Conservation (phyloP, 2,888 invertebrate genomes). For the Electrophaes corylata region DNA sequence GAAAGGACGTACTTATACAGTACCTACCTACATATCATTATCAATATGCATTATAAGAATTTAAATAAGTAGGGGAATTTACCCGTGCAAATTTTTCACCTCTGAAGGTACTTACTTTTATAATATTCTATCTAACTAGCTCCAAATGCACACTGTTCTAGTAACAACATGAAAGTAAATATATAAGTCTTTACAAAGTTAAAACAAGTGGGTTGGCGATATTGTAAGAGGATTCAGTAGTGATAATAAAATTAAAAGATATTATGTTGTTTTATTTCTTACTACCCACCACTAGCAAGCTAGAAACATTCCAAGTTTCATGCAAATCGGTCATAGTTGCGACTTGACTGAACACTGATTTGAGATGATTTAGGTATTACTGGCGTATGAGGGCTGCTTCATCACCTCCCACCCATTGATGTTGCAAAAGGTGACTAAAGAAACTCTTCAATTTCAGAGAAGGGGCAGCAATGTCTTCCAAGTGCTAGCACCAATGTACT, state of each 20-base stretch:
- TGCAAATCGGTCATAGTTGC: too few species aligned
- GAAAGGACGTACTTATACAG: too few species aligned
- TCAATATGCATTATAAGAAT: not conserved
- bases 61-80: not conserved
- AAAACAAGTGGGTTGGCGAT: not conserved
- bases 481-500: too few species aligned
- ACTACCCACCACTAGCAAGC: not conserved
- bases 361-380: too few species aligned
- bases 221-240: not conserved
- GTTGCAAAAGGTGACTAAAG: too few species aligned
- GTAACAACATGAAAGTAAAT: not conserved
- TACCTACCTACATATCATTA: not conserved
- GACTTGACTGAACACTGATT: too few species aligned
- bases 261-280: not conserved
- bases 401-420: too few species aligned
- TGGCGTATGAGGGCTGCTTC: too few species aligned
- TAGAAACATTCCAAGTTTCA: too few species aligned
- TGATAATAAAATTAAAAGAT: not conserved
- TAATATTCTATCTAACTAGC: not conserved
- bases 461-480: too few species aligned
- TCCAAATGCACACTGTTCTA: constrained; percentile 11
- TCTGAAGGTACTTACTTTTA: not conserved
- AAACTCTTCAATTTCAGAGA: too few species aligned
- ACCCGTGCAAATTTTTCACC: not conserved
- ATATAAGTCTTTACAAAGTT: not conserved